phyloP scores from a whole-genome alignment of 2,888 invertebrate species.

The Morpho achilles region DNA sequence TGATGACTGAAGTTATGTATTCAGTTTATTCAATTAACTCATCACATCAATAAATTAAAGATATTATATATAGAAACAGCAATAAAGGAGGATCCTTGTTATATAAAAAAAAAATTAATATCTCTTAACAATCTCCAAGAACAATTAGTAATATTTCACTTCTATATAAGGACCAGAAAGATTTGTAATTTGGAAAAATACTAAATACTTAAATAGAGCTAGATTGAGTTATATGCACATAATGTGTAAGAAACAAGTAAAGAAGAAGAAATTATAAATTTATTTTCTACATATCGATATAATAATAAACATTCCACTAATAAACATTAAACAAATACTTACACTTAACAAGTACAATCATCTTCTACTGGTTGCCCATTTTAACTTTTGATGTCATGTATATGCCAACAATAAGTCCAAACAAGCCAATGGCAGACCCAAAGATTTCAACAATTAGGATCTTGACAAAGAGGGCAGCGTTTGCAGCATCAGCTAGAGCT shows the following conservation, averaged over 20 bases:
- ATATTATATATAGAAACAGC: no score
- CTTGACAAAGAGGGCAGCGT: constrained; percentile 97
- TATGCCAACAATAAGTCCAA: constrained; percentile 98
- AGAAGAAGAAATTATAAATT: not conserved
- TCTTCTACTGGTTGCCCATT: constrained; percentile 83
- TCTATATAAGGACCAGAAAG: no score
- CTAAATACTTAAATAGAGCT: no score
- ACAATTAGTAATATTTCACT: no score
- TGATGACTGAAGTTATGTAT: no score
- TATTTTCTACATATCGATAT: constrained; percentile 2
- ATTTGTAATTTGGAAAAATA: no score
- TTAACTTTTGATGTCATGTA: constrained; percentile 92
- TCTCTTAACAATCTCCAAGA: no score
- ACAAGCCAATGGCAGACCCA: constrained; percentile 98
- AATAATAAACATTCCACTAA: not conserved
- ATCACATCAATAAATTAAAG: no score
- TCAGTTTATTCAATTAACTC: no score
- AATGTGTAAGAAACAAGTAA: not conserved
- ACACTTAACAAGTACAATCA: constrained; percentile 60
- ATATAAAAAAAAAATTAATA: no score
- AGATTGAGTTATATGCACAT: not conserved
- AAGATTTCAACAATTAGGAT: constrained; percentile 99
- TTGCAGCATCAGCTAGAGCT: constrained; percentile 98
- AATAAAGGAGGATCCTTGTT: no score
- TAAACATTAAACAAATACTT: constrained; percentile 41